Conservation (phyloP, 2,888 invertebrate species). For the Nudaria mundana region DNA sequence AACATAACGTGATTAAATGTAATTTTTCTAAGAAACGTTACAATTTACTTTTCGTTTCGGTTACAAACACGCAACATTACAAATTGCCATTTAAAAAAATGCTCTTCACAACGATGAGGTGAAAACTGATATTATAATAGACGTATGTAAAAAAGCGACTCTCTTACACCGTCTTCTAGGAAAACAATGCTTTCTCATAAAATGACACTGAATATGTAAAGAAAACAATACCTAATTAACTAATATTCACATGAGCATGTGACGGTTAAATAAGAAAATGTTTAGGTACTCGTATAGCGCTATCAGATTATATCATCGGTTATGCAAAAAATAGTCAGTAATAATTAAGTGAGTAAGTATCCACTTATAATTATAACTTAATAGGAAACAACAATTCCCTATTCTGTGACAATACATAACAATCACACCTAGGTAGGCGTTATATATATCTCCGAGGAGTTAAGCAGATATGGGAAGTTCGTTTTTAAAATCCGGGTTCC, state of each 20-base stretch:
- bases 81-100: not conserved
- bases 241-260: not conserved
- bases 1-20: slow-evolving; percentile 27
- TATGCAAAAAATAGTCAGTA: not conserved
- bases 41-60: slow-evolving; percentile 2
- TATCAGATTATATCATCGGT: not conserved
- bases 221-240: not conserved
- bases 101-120: not conserved
- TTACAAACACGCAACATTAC: not conserved
- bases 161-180: not conserved
- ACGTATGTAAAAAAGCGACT: not conserved
- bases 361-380: no score
- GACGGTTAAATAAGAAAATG: not conserved
- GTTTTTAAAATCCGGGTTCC: no score
- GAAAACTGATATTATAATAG: not conserved
- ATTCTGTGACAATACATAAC: no score
- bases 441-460: no score
- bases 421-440: no score
- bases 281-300: not conserved
- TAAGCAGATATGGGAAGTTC: no score
- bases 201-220: not conserved
- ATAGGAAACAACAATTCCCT: no score
- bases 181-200: not conserved
- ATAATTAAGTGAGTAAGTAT: not conserved
- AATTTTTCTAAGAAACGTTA: slow-evolving; percentile 6